phyloP scores from a whole-genome alignment of 2,888 invertebrate genomes.

The Scaptomyza caliginosa region DNA sequence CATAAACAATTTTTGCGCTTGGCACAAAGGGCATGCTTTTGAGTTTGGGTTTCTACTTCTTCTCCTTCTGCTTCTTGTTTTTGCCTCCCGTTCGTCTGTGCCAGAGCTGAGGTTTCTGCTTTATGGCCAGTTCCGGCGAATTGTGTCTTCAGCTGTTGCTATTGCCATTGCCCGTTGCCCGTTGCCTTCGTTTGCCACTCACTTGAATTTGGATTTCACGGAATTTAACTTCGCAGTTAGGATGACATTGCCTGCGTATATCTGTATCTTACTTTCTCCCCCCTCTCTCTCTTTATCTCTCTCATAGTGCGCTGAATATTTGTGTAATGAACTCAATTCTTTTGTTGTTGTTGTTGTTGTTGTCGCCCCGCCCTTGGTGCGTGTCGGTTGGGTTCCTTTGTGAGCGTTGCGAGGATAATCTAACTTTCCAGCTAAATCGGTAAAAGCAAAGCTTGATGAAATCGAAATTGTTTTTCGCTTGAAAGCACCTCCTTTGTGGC shows the following conservation, averaged over 20 bases:
- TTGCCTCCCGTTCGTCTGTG: conserved; percentile 22
- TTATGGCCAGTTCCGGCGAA: conserved; percentile 75
- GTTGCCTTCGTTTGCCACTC: conserved; percentile 55
- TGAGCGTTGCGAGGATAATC: conserved; percentile 61
- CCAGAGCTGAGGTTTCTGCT: conserved; percentile 63
- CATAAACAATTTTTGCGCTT: conserved; percentile 31
- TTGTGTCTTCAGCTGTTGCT: conserved; percentile 76
- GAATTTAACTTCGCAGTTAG: conserved; percentile 76
- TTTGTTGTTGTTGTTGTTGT: conserved; percentile 8
- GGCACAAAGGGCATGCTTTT: conserved; percentile 56
- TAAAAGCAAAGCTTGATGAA: conserved; percentile 35
- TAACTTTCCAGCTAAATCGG: conserved; percentile 73
- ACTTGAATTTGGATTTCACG: conserved; percentile 77
- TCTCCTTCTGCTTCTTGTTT: no score
- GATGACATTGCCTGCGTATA: conserved; percentile 63
- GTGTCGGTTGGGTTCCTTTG: conserved; percentile 40
- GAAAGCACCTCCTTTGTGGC: conserved; percentile 45
- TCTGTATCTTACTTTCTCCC: conserved; percentile 22
- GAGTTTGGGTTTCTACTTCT: conserved; percentile 33
- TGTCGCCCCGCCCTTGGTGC: conserved; percentile 20
- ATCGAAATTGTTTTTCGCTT: conserved; percentile 60
- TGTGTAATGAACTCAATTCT: conserved; percentile 58
- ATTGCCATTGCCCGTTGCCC: conserved; percentile 60
- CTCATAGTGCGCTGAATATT: conserved; percentile 34
- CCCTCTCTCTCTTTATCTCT: conserved; percentile 17